Conservation (phyloP, 1,140 invertebrate species). For the Potamilus streckersoni region DNA sequence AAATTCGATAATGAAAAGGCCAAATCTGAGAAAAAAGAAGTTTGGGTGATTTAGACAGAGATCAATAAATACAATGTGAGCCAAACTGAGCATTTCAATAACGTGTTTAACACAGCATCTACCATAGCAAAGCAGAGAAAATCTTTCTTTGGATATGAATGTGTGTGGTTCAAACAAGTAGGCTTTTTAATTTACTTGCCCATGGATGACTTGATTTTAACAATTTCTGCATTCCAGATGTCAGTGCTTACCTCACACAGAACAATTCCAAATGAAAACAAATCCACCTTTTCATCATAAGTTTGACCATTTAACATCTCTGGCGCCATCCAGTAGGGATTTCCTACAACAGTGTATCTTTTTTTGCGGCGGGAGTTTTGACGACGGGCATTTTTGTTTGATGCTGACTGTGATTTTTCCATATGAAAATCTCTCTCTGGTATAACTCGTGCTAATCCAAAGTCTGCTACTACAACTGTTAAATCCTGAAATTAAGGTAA, state of each 20-base stretch:
- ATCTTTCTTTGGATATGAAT: no score
- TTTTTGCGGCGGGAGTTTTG: constrained; percentile 51
- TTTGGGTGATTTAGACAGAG: no score
- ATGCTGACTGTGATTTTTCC: constrained; percentile 13
- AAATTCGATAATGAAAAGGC: no score
- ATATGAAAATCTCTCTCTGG: constrained; percentile 41
- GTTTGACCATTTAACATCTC: constrained; percentile 65
- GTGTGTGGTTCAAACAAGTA: no score
- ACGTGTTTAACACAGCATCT: no score
- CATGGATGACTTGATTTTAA: no score
- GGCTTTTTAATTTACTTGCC: no score
- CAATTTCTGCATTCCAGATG: background rate
- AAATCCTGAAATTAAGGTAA: constrained; percentile 48
- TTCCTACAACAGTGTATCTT: constrained; percentile 66
- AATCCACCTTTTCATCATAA: constrained; percentile 67
- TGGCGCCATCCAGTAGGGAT: constrained; percentile 68
- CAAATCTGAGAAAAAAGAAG: no score
- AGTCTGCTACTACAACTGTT: constrained; percentile 66
- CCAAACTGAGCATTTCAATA: no score
- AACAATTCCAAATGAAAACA: constrained; percentile 66
- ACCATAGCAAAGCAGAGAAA: no score
- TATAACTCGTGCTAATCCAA: constrained; percentile 64
- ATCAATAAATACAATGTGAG: no score
- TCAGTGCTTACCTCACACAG: constrained; percentile 59
- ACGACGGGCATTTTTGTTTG: constrained; percentile 18